Evolutionary conservation across 2,113 vertebrate species (phyloP), one percentile per base, ranked within the genome.

Genomic region (Chloropsis hardwickii): DNA sequence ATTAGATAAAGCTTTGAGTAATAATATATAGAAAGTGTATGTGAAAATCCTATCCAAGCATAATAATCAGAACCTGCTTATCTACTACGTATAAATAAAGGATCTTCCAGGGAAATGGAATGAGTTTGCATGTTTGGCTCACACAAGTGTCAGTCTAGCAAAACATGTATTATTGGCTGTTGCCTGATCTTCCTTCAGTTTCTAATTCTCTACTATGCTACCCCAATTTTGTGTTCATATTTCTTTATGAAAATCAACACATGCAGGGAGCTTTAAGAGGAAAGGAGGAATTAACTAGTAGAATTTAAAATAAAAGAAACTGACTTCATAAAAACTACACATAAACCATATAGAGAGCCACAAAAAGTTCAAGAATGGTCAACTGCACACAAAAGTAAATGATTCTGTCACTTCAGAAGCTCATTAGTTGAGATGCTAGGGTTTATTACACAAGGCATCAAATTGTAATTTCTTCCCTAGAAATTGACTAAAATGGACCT

Each of bases 1-100:
- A 14, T 54, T 85, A 66, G 92, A 54, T 65, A 81, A 95, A 92
- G 12, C 12, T 88, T 66, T 81, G 51, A 65, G 50, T 28, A 66
- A 16, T 10, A 86, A 40, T 72, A 70, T 19, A 60, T 19, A 14
- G 69, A 81, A 92, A 90, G 15, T 57, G 14, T 27, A 69, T 0
- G 0, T 65, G 84, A 89, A 86, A 94, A 73, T 48, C 29, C 27
- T 83, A 67, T 61, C n/a, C 40, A 94, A 79, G 50, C 6, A 33
- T 42, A 74, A 67, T 53, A 71, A 86, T 87, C 31, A 89, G 58
- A 84, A 89, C 23, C 11, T 66, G 8, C 4, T 72, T 84, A 72
- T 53, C 11, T 81, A 17, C n/a, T 60, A 4, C 45, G 17, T 57
- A 20, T 47, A 82, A 56, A 37, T 45, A 37, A 72, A 81, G 13